Percentiles rank a stretch among this genome's conserved stretches.
These are phyloP conservation scores for Pristionchus exspectatus DNA, from an alignment of 2,888 invertebrate genomes.

Conservation along the genomic window DNA sequence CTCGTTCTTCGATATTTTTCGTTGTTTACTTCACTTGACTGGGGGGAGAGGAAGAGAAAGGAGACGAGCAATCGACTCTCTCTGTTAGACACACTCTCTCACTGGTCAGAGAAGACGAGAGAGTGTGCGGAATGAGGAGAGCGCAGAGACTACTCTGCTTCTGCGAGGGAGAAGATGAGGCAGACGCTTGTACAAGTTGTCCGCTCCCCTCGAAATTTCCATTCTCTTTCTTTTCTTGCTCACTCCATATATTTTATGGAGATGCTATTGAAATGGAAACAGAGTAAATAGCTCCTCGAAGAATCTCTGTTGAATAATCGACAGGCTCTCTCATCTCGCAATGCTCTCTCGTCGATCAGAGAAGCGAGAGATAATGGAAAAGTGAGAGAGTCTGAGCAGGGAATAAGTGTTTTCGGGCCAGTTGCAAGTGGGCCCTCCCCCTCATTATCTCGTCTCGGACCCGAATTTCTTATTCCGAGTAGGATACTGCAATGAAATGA, in stretches of 20 bases:
- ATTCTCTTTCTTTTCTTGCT: background rate
- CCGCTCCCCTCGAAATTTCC: background rate
- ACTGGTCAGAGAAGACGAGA: background rate
- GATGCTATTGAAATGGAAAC: background rate
- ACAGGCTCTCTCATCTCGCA: no score
- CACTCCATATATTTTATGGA: background rate
- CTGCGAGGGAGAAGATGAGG: background rate
- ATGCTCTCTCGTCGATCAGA: no score
- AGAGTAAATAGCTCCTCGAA: background rate
- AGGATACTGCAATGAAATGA: no score
- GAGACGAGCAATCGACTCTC: background rate
- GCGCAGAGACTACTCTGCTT: no score
- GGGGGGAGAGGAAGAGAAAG: background rate
- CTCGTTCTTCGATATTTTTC: conserved; percentile 8
- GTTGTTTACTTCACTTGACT: conserved; percentile 24
- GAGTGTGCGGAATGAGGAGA: no score
- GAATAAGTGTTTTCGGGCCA: no score
- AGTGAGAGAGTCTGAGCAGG: background rate
- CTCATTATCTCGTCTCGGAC: no score
- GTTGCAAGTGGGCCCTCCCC: no score
- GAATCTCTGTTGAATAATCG: background rate
- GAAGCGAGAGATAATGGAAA: background rate
- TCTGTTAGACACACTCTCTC: background rate
- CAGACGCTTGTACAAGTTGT: conserved; percentile 1
- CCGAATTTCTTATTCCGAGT: no score